These are phyloP conservation scores for Amblyornis subalaris DNA, from an alignment of 2,113 vertebrate genomes.

Conservation along the genomic window DNA sequence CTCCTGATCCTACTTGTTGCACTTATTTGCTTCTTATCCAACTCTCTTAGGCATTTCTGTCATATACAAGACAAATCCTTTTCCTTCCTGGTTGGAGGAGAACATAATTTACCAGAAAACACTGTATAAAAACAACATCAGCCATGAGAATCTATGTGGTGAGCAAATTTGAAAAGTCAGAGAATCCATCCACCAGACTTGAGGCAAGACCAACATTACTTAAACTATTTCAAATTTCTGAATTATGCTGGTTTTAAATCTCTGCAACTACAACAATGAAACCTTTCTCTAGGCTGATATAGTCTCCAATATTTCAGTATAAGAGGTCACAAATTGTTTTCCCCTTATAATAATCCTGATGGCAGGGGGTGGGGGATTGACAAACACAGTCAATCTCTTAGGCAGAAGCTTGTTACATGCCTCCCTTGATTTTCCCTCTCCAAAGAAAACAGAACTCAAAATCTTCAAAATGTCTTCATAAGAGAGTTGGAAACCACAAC, in stretches of 20 bases:
- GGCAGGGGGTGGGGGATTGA: neutral
- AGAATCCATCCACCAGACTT: neutral
- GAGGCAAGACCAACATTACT: neutral
- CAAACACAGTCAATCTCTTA: neutral
- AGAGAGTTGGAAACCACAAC: neutral
- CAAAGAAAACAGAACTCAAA: neutral
- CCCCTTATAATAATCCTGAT: neutral
- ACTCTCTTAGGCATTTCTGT: neutral
- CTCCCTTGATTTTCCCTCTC: neutral
- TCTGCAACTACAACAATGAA: neutral
- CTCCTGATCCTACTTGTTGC: neutral
- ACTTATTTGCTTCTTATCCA: neutral
- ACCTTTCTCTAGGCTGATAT: neutral
- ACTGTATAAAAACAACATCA: neutral
- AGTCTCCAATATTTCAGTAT: neutral
- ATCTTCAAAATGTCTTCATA: neutral
- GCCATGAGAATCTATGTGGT: neutral
- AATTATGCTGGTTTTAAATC: neutral
- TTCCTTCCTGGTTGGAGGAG: neutral
- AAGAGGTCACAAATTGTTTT: neutral
- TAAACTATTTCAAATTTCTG: neutral
- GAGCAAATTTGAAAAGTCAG: neutral
- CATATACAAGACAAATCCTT: neutral
- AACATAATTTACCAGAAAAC: neutral
- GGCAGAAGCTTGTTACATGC: neutral